Evolutionary conservation across 2,888 invertebrate species (phyloP).

Genomic region (Amphipoea lucens): DNA sequence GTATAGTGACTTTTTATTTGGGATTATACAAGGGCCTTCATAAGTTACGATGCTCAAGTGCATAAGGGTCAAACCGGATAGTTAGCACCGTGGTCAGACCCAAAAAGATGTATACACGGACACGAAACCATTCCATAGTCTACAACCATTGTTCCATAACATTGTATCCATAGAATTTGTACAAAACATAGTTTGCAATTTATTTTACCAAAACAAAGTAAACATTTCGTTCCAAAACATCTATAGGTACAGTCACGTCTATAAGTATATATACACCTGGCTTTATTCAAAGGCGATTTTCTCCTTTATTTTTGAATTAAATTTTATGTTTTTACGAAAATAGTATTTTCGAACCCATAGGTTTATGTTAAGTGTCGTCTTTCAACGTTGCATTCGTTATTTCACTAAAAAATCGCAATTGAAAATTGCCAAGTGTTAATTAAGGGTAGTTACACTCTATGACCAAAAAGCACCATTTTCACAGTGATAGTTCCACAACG

Average conservation of each 20-base stretch:
- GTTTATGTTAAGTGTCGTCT: no score
- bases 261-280: no score
- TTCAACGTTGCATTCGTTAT: no score
- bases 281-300: no score
- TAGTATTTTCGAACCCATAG: no score
- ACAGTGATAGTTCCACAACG: neutral
- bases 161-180: neutral
- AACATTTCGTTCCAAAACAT: neutral
- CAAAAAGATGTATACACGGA: neutral
- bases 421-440: no score
- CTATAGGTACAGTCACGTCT: no score
- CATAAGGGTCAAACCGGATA: neutral
- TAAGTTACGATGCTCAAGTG: neutral
- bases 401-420: no score
- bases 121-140: neutral
- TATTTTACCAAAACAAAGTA: neutral
- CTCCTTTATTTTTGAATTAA: no score
- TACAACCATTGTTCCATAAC: neutral
- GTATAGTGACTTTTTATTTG: neutral
- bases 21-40: neutral
- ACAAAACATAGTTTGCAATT: neutral
- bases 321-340: no score
- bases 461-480: neutral
- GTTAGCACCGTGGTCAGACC: neutral
- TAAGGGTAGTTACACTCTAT: neutral